Conservation (phyloP, 2,113 vertebrate genomes). For the Dicentrarchus labrax region DNA sequence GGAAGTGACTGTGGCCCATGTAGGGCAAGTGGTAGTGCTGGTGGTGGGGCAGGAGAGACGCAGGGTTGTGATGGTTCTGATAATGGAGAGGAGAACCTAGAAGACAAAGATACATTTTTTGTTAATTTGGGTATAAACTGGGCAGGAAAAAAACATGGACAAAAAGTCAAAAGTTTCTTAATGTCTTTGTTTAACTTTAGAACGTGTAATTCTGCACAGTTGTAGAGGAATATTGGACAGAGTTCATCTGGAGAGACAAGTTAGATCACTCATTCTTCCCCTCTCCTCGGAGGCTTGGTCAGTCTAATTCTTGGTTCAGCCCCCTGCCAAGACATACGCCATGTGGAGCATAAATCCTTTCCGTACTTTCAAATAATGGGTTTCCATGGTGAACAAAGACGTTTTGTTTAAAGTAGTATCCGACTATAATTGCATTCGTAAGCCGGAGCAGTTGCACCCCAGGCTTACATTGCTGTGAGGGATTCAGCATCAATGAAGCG, state of each 20-base stretch:
- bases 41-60: constrained; percentile 74
- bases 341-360: constrained; percentile 54
- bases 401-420: constrained; percentile 64
- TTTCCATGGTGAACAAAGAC: constrained; percentile 71
- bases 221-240: constrained; percentile 13
- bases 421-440: constrained; percentile 51
- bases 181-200: too few relatives aligned
- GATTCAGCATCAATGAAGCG: constrained; percentile 38
- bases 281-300: neutral
- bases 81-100: constrained; percentile 77
- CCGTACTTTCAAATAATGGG: constrained; percentile 38
- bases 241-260: constrained; percentile 8
- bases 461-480: constrained; percentile 19
- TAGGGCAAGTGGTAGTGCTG: constrained; percentile 81
- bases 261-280: constrained; percentile 15
- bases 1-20: constrained; percentile 78
- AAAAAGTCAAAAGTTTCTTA: neutral
- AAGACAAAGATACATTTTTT: constrained; percentile 43
- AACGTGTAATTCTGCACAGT: neutral
- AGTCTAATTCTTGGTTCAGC: constrained; percentile 18
- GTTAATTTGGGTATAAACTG: neutral
- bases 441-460: constrained; percentile 28
- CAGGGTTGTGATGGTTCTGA: constrained; percentile 59
- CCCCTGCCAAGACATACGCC: constrained; percentile 34
- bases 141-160: neutral